Conservation (phyloP, 2,113 vertebrate genomes). For the Platichthys stellatus region DNA sequence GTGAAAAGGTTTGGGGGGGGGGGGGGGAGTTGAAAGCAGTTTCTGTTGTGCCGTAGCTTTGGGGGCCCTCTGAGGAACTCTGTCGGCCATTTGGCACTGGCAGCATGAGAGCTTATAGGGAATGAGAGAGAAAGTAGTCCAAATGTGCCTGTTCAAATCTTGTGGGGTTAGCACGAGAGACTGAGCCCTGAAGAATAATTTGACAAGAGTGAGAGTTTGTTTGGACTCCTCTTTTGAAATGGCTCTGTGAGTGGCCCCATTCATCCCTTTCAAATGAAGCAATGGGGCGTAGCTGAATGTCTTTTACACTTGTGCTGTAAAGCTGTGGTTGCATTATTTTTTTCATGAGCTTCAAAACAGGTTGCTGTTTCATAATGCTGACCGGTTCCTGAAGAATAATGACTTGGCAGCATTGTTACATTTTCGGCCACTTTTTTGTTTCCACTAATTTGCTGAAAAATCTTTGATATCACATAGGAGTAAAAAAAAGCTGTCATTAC, state of each 20-base stretch:
- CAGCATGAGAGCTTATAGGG: conserved; percentile 2
- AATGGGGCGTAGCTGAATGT: conserved; percentile 20
- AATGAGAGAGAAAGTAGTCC: conserved; percentile 27
- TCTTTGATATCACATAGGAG: neutral
- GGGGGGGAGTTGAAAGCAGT: conserved; percentile 16
- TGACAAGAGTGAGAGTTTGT: conserved; percentile 34
- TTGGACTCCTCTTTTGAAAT: conserved; percentile 28
- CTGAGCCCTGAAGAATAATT: conserved; percentile 23
- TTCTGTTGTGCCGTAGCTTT: conserved; percentile 47
- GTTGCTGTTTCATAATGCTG: neutral
- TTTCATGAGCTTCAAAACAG: neutral
- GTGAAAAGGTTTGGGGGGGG: no score
- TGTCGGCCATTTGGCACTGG: conserved; percentile 46
- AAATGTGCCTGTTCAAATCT: conserved; percentile 27
- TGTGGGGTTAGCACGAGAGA: conserved; percentile 33
- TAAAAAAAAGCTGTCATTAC: neutral
- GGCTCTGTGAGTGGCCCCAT: conserved; percentile 20
- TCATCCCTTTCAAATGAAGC: conserved; percentile 15
- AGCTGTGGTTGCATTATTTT: neutral
- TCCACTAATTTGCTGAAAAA: neutral
- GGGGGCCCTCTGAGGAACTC: conserved; percentile 41
- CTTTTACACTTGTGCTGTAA: conserved; percentile 11
- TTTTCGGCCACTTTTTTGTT: neutral
- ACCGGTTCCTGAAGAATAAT: neutral
- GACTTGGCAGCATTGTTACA: neutral